Base-by-base conservation (phyloP, 2,888 invertebrate species). In the Metopia argyrocephala region DNA sequence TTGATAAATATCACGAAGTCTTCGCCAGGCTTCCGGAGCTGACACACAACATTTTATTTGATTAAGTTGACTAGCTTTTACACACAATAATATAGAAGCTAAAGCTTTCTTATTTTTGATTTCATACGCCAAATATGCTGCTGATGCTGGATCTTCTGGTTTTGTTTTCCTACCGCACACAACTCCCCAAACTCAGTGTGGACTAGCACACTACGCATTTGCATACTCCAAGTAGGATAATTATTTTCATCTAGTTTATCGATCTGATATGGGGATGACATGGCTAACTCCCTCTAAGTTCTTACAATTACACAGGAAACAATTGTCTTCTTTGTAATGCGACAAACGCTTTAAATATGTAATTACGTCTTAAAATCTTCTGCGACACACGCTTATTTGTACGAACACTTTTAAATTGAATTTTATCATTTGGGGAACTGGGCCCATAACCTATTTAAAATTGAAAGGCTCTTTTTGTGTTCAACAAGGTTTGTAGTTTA, bases 71-170 rank as follows among this genome's bases (percentile, higher is more conserved):
- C 12, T 59, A 0, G 78, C 1, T 3, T 3, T 28, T 3, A 28
- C 28, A 3, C 28, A 28, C 28, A 28, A 9, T 3, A 3, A 9
- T 3, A 28, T 28, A 7, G 28, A 28, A 9, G 28, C 73, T 27
- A 56, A 9, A 2, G 61, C 73, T 20, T 73, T 78, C 21, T 78
- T 62, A 56, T 73, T 68, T 56, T 56, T 64, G 3, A 28, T 15
- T n/a, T 57, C 57, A 31, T 50, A 59, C 4, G 6, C 25, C 6
- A 15, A 1, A 27, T 9, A 38, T 12, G 12, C 52, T 12, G 50
- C 20, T 2, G 25, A 52, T 20, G 12, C 1, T 5, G 38, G 21
- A 31, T 57, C 38, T 23, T 59, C 25, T 48, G 45, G 57, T 18
- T 21, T 68, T n/a, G 2, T 57, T 50, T 18, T 61, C 48, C 5